Evolutionary conservation across 2,113 vertebrate genomes (phyloP), one percentile per base, ranked within the genome.

Genomic region (Catharus minimus): DNA sequence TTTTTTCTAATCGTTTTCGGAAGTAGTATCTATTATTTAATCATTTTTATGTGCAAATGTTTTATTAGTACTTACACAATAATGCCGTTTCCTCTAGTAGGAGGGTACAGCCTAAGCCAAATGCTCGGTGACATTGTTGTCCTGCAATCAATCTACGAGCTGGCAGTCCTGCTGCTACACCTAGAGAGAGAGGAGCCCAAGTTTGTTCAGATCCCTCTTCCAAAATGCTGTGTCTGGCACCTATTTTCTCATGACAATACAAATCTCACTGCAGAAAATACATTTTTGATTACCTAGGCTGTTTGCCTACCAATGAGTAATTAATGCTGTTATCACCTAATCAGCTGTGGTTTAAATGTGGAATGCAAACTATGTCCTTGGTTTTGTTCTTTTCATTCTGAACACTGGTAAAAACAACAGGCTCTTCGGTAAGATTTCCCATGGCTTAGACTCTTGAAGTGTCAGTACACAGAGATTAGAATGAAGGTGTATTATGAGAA

Each of bases 261-360:
- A 75, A 81, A 69, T 58, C 67, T 89, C 71, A 60, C 50, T 77
- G 82, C 82, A 88, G 62, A 64, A 91, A 94, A 94, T 43, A 73
- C 19, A 52, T 68, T 93, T 92, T 73, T 92, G 55, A 92, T 94
- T 94, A 89, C 82, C 43, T 88, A 88, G 38, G 39, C 76, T 76
- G 43, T 73, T 85, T 12, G 1, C 36, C 69, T 89, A 67, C 60
- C 71, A 85, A 55, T n/a, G 71, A 57, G 41, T 91, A 96, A 96
- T 93, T 94, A 95, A 72, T 80, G 56, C 47, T 57, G 58, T 92
- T 92, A 92, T 92, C 89, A 82, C 78, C 71, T 93, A 88, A 94
- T 93, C 91, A 91, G 33, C 56, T 44, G 62, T 28, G 88, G 67
- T 58, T 85, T 76, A 94, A 94, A 91, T 56, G 71, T 43, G 73